Percentiles rank a stretch among this genome's conserved stretches.
phyloP scores from a whole-genome alignment of 2,888 invertebrate genomes.

The Drosophila bunnanda region DNA sequence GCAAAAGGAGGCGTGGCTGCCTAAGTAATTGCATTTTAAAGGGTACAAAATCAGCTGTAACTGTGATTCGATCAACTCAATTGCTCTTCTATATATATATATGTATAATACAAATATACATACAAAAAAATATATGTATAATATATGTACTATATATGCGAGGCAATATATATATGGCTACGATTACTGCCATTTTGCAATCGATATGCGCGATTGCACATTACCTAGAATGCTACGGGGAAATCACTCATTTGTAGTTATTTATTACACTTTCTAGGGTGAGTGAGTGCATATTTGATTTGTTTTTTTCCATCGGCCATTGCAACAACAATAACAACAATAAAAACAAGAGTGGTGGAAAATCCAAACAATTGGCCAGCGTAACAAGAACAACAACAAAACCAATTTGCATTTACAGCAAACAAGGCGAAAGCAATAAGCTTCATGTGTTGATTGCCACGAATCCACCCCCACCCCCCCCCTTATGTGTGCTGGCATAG shows the following conservation, averaged over 20 bases:
- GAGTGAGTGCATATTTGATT: constrained; percentile 51
- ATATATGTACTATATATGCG: too few relatives aligned
- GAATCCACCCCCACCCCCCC: constrained; percentile 14
- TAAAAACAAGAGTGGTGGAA: not conserved
- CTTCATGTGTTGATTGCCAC: constrained; percentile 59
- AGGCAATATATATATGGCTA: constrained; percentile 33
- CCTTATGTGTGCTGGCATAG: constrained; percentile 9
- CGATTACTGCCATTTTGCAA: constrained; percentile 36
- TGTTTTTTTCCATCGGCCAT: constrained; percentile 26
- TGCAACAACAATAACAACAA: constrained; percentile 5
- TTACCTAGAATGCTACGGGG: constrained; percentile 1
- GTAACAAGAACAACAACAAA: constrained; percentile 31
- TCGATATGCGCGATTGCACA: constrained; percentile 53
- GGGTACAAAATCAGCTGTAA: constrained; percentile 12
- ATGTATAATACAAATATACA: too few relatives aligned
- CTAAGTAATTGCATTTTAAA: constrained; percentile 50
- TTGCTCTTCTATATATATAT: too few relatives aligned
- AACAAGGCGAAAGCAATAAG: constrained; percentile 60
- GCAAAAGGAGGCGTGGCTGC: constrained; percentile 15
- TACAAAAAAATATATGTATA: not conserved
- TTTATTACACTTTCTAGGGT: constrained; percentile 41
- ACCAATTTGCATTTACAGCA: constrained; percentile 64
- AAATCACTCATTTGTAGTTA: constrained; percentile 26
- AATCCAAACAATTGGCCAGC: constrained; percentile 24
- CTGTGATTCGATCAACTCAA: constrained; percentile 21